Evolutionary conservation across 1,140 invertebrate genomes (phyloP), one percentile per base, ranked within the genome.

Genomic region (Sarcophaga peregrina): DNA sequence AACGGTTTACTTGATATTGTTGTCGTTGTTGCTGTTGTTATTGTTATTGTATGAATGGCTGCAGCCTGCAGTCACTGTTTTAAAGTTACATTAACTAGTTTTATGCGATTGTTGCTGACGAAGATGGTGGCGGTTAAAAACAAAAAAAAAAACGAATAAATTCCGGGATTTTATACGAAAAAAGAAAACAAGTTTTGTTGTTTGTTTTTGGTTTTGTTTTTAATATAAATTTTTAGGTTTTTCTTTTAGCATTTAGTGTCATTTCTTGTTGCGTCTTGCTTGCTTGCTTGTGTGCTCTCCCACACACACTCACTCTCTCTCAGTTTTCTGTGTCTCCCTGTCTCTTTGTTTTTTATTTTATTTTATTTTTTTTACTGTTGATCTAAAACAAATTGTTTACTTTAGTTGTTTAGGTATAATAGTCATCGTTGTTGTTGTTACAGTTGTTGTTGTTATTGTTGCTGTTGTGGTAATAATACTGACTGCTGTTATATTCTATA

Each of bases 91-190:
- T 37, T 37, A 37, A 37, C 25, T 37, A 37, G 25, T 37, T 37
- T 37, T 37, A 37, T 37, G 25, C 1, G 25, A 50, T 52, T 37
- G 25, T 37, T 37, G 25, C 25, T 37, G 4, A 37, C 25, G 25
- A n/a, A n/a, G n/a, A 4, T 37, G 25, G 25, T 37, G 25, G 25
- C 4, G 25, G 25, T 37, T 37, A 37, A 37, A 37, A n/a, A n/a
- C n/a, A n/a, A n/a, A 37, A 37, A 37, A 37, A 52, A 20, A 78
- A 78, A 78, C 75, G 50, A 78, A 78, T 78, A 78, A 78, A 78
- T 78, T 78, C 50, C 75, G 47, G 75, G 75, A 52, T 78, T 78
- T 78, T 78, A 78, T 78, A 37, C 25, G 47, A 78, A 78, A 78
- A 78, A 50, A 50, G 47, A 50, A 50, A 17, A 20, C 25, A 37